These are phyloP conservation scores for Catostylus mosaicus DNA, from an alignment of 30 jellyfish, hydroid and myxozoan genomes.

Conservation along the genomic window DNA sequence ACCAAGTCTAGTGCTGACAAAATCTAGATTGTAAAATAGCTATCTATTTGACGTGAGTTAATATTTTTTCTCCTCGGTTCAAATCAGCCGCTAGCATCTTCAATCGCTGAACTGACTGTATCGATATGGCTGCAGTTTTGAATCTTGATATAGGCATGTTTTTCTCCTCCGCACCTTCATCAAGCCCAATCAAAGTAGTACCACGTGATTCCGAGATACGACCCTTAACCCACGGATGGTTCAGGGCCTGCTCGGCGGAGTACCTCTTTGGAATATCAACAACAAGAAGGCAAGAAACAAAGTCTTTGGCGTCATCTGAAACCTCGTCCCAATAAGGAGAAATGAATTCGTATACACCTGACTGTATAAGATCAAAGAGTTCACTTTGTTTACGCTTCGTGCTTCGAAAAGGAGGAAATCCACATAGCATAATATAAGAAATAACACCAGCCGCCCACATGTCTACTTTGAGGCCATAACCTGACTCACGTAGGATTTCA, in stretches of 20 bases:
- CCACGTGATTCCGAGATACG: slow-evolving; percentile 67
- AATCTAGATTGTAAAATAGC: background rate
- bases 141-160: slow-evolving; percentile 37
- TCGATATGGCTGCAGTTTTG: slow-evolving; percentile 77
- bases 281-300: slow-evolving; percentile 76
- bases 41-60: slow-evolving; percentile 69
- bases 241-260: slow-evolving; percentile 80
- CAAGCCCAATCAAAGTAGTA: slow-evolving; percentile 39
- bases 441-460: slow-evolving; percentile 99
- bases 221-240: slow-evolving; percentile 86
- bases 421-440: slow-evolving; percentile 95
- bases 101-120: slow-evolving; percentile 82
- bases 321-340: slow-evolving; percentile 97
- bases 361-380: slow-evolving; percentile 86
- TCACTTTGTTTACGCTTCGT: slow-evolving; percentile 91
- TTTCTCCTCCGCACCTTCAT: slow-evolving; percentile 15
- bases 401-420: slow-evolving; percentile 99
- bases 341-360: slow-evolving; percentile 83
- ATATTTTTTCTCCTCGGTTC: slow-evolving; percentile 73
- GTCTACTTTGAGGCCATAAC: slow-evolving; percentile 97
- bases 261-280: slow-evolving; percentile 74
- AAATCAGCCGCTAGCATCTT: slow-evolving; percentile 77
- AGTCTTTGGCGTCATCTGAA: slow-evolving; percentile 85
- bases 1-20: background rate
- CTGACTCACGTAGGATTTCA: slow-evolving; percentile 90